Conservation (phyloP, 2,888 invertebrate species). For the Phoenoteleia sp. region DNA sequence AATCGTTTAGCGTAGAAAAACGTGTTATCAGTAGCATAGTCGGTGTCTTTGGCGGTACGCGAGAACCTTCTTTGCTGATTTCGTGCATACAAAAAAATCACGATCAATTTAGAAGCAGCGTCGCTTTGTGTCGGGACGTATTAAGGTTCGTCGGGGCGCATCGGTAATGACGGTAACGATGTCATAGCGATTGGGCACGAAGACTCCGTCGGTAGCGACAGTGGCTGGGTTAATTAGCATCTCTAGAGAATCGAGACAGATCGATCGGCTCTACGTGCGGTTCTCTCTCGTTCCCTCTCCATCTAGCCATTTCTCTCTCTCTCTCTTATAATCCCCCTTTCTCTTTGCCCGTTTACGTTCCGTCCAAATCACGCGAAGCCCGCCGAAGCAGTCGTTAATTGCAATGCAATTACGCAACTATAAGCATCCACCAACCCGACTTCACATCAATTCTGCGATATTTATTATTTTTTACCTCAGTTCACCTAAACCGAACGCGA, state of each 20-base stretch:
- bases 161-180: constrained; percentile 76
- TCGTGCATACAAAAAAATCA: constrained; percentile 44
- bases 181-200: constrained; percentile 74
- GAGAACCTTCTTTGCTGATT: background rate
- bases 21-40: background rate
- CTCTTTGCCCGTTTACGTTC: constrained; percentile 36
- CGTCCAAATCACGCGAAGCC: constrained; percentile 57
- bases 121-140: constrained; percentile 52
- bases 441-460: constrained; percentile 34
- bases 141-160: constrained; percentile 66
- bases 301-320: too few species aligned
- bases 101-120: constrained; percentile 45
- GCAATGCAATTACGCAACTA: constrained; percentile 56
- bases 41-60: background rate
- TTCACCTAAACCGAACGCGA: constrained; percentile 33
- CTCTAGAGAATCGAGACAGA: constrained; percentile 78
- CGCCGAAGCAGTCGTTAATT: constrained; percentile 59
- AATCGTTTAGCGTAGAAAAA: background rate
- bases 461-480: constrained; percentile 23
- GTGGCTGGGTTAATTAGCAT: constrained; percentile 78
- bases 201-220: constrained; percentile 54
- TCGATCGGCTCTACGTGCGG: constrained; percentile 75
- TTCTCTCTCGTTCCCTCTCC: constrained; percentile 13
- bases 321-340: constrained; percentile 5
- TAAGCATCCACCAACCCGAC: constrained; percentile 26